Conservation (phyloP, 1,140 invertebrate genomes). For the Caenorhabditis briggsae region DNA sequence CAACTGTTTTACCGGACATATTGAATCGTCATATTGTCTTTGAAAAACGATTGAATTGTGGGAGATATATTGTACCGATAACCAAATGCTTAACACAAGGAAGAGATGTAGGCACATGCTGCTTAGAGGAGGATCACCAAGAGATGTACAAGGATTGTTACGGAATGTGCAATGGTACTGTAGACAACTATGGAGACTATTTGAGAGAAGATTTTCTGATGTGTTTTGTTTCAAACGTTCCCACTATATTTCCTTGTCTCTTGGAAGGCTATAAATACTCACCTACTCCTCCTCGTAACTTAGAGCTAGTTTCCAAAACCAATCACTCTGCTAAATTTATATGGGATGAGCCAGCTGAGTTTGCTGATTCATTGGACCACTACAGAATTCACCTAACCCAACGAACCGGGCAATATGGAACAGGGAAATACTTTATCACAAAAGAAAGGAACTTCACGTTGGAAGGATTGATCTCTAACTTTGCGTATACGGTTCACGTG, state of each 20-base stretch:
- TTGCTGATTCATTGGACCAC: not conserved
- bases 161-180: conserved; percentile 61
- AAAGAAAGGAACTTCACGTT: not conserved
- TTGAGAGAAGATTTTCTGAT: conserved; percentile 56
- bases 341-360: conserved; percentile 32
- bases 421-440: not conserved
- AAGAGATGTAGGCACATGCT: conserved; percentile 61
- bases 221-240: conserved; percentile 63
- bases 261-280: conserved; percentile 26
- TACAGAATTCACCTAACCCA: conserved; percentile 44
- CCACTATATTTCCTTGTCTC: conserved; percentile 63
- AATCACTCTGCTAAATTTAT: not conserved
- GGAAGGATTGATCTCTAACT: not conserved
- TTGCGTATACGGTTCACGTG: conserved; percentile 40
- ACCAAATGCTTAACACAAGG: conserved; percentile 63
- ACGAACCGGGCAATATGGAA: not conserved
- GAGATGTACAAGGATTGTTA: conserved; percentile 52
- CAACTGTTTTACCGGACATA: not conserved
- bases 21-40: conserved; percentile 18
- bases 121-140: conserved; percentile 29
- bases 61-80: conserved; percentile 51
- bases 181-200: not conserved
- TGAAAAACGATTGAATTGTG: conserved; percentile 45
- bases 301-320: conserved; percentile 5
- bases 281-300: conserved; percentile 31